These are phyloP conservation scores for Stenodema calcarata DNA, from an alignment of 2,888 invertebrate genomes.

Conservation along the genomic window DNA sequence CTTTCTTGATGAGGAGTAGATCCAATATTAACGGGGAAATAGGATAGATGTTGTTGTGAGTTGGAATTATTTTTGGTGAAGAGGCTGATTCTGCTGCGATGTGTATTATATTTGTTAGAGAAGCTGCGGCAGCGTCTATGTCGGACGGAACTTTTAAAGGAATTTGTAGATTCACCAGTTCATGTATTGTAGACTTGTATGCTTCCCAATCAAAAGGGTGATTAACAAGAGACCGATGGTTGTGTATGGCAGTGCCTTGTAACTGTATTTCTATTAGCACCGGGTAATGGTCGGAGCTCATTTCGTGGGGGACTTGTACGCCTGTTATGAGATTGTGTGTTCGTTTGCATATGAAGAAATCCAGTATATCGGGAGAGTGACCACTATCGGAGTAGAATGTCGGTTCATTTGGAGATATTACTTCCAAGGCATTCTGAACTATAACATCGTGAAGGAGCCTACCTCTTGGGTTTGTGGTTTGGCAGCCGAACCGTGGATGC, in stretches of 20 bases:
- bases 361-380: neutral
- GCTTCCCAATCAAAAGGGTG: neutral
- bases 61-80: neutral
- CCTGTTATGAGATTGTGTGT: conserved; percentile 3
- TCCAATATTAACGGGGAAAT: neutral
- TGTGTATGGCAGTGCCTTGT: neutral
- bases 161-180: conserved; percentile 6
- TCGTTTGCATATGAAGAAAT: conserved; percentile 24
- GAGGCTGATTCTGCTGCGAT: neutral
- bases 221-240: neutral
- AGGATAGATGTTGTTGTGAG: neutral
- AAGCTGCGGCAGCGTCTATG: too few species aligned
- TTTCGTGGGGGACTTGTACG: too few species aligned
- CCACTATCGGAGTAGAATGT: conserved; percentile 4
- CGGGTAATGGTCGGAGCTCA: too few species aligned
- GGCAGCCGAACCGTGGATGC: neutral
- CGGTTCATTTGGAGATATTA: neutral
- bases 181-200: conserved; percentile 3
- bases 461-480: neutral
- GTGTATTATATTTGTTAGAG: neutral
- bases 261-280: too few species aligned
- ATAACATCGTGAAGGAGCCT: conserved; percentile 22
- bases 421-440: neutral
- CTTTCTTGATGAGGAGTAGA: neutral
- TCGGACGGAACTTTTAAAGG: neutral